phyloP scores from a whole-genome alignment of 2,113 vertebrate species.

The Hippopotamus amphibius region DNA sequence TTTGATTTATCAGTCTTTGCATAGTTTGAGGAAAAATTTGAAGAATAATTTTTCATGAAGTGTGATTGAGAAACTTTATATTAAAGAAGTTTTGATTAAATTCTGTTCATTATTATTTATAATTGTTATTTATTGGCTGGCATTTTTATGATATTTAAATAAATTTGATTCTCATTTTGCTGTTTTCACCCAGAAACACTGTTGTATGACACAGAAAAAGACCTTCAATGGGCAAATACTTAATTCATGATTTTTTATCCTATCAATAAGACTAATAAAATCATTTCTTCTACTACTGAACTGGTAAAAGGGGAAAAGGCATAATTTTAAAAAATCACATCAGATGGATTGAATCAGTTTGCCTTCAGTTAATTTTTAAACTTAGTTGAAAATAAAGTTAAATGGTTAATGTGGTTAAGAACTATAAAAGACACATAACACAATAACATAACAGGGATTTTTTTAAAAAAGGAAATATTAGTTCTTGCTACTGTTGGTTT shows the following conservation, averaged over 20 bases:
- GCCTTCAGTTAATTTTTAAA: background rate
- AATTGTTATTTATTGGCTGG: background rate
- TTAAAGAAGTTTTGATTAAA: background rate
- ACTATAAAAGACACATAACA: background rate
- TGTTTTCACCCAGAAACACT: background rate
- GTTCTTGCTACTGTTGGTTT: background rate
- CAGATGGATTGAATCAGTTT: background rate
- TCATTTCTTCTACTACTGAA: background rate
- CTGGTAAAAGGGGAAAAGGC: background rate
- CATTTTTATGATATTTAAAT: constrained; percentile 36
- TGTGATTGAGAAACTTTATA: background rate
- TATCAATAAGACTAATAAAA: constrained; percentile 5
- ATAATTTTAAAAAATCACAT: constrained; percentile 1
- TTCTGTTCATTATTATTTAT: background rate
- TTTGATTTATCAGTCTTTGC: background rate
- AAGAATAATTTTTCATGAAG: background rate
- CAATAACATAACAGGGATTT: background rate
- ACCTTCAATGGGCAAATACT: background rate
- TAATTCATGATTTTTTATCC: background rate
- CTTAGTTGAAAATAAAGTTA: background rate
- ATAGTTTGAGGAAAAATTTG: background rate
- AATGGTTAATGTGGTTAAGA: background rate
- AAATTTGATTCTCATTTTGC: background rate
- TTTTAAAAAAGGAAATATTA: background rate
- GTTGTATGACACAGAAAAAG: background rate